A percentile compares a stretch with the other conserved stretches of the same genome.
Evolutionary conservation across 2,888 invertebrate species (phyloP).

Genomic region (Athalia circularis): DNA sequence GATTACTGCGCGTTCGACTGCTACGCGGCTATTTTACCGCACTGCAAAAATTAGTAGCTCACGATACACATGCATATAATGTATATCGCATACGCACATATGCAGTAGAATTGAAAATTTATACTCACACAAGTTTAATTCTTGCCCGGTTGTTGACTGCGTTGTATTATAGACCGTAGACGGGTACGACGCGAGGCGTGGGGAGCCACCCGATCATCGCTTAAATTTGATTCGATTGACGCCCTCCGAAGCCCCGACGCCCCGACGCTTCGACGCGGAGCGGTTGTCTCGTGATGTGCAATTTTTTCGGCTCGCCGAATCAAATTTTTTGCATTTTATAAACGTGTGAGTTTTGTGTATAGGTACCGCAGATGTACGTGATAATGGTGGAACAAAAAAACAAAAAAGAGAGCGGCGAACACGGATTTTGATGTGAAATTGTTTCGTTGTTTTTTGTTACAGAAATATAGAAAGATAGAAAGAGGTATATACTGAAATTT

Average conservation of each 20-base stretch:
- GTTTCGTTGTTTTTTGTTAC: too few species aligned
- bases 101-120: slow-evolving; percentile 21
- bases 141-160: slow-evolving; percentile 41
- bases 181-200: not conserved
- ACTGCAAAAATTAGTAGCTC: too few species aligned
- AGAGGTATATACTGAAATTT: not conserved
- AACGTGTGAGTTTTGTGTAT: not conserved
- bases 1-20: too few species aligned
- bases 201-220: slow-evolving; percentile 4
- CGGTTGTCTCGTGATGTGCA: not conserved
- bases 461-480: not conserved
- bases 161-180: too few species aligned
- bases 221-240: slow-evolving; percentile 23
- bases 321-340: not conserved
- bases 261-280: not conserved
- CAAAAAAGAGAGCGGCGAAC: too few species aligned
- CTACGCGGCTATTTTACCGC: too few species aligned
- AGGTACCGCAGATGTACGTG: not conserved
- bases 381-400: too few species aligned
- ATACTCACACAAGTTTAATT: slow-evolving; percentile 28
- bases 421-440: too few species aligned
- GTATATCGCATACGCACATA: slow-evolving; percentile 12
- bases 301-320: not conserved
- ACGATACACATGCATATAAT: not conserved
- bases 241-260: not conserved